Percentiles rank a stretch among this genome's conserved stretches.
Evolutionary conservation across 2,113 vertebrate species (phyloP).

Genomic region (Serilophus lunatus): DNA sequence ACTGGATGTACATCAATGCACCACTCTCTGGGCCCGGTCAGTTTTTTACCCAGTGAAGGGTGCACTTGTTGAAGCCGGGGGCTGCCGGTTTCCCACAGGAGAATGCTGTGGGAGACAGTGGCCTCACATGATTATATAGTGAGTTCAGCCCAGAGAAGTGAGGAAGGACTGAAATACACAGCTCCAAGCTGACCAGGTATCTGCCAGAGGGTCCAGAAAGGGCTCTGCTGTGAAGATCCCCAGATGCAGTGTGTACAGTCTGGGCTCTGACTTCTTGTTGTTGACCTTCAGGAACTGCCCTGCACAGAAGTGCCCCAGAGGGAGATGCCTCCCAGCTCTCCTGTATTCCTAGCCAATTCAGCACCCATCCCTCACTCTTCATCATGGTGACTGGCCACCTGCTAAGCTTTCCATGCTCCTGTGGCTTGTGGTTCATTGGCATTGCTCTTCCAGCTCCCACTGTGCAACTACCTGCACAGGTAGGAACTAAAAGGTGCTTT

Average conservation of each 20-base stretch:
- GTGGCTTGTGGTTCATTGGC: not conserved
- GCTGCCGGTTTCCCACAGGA: not conserved
- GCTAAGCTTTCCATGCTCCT: not conserved
- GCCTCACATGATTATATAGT: rapidly evolving
- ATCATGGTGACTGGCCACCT: not conserved
- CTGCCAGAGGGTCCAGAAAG: not conserved
- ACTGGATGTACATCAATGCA: not conserved
- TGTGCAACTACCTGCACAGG: not conserved
- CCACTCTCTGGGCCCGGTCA: too few species aligned
- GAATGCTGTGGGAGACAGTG: not conserved
- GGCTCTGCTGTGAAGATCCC: not conserved
- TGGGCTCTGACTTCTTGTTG: rapidly evolving
- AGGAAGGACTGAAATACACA: not conserved
- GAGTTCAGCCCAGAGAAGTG: not conserved
- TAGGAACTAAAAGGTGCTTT: not conserved
- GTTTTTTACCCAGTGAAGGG: not conserved
- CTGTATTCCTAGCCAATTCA: not conserved
- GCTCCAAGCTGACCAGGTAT: not conserved
- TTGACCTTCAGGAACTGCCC: not conserved
- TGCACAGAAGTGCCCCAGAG: rapidly evolving
- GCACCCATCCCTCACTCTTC: not conserved
- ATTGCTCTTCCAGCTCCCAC: not conserved
- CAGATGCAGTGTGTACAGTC: not conserved
- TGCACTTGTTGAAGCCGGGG: not conserved
- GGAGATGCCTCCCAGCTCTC: not conserved